Percentiles rank a stretch among this genome's conserved stretches.
phyloP scores from a whole-genome alignment of 1,140 invertebrate genomes.

The Venustaconcha ellipsiformis region DNA sequence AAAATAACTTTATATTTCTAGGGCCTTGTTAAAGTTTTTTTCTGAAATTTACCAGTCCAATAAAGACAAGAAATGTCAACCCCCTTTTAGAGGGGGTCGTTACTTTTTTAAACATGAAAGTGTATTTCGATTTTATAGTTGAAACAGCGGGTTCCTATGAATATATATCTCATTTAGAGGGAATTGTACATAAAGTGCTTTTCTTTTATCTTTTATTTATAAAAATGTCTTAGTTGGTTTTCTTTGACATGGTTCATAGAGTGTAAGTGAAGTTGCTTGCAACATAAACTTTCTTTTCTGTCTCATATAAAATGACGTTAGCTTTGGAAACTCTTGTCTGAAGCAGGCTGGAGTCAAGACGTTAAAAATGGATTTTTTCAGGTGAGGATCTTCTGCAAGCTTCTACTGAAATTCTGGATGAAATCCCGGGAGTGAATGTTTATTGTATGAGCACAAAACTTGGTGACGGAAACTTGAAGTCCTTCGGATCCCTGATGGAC shows the following conservation, averaged over 20 bases:
- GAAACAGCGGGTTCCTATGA: no score
- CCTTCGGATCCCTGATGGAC: background rate
- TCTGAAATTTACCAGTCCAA: no score
- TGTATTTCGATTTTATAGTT: no score
- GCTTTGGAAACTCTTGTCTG: background rate
- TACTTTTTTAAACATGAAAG: no score
- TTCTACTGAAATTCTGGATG: background rate
- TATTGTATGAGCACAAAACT: conserved; percentile 7
- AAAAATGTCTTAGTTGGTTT: background rate
- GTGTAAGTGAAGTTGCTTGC: background rate
- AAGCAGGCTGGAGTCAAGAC: background rate
- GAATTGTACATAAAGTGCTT: no score
- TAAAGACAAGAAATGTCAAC: no score
- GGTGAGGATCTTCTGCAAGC: conserved; percentile 10
- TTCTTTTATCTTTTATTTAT: no score
- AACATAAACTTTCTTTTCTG: background rate
- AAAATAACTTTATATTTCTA: no score
- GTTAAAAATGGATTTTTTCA: background rate
- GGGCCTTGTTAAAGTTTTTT: no score
- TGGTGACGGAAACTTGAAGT: background rate
- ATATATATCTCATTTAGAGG: no score
- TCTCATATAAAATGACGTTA: background rate
- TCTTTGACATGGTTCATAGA: background rate
- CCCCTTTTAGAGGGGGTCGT: no score
- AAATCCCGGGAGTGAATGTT: background rate